phyloP scores from a whole-genome alignment of 2,888 invertebrate genomes.

The Drepanosiphum platanoidis region DNA sequence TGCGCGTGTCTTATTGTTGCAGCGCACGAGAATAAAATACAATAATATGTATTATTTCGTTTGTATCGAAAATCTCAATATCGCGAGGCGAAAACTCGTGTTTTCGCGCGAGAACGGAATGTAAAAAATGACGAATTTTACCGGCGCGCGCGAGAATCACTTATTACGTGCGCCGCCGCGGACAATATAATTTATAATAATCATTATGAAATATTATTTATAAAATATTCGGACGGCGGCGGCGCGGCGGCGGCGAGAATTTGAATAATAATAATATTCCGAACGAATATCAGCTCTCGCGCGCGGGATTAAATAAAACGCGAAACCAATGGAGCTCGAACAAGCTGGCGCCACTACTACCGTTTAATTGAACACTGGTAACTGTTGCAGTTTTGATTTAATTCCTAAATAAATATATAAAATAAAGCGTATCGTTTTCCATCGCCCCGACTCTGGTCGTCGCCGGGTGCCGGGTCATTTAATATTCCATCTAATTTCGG shows the following conservation, averaged over 20 bases:
- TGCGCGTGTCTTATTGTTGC: too few relatives aligned
- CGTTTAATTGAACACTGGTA: constrained; percentile 26
- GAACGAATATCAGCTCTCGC: neutral
- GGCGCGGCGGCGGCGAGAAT: neutral
- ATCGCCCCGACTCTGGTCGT: neutral
- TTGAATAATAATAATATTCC: constrained; percentile 21
- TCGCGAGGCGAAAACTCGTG: too few relatives aligned
- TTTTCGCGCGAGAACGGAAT: too few relatives aligned
- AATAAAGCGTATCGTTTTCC: neutral
- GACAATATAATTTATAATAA: neutral
- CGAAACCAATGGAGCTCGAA: constrained; percentile 29
- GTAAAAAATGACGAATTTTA: too few relatives aligned
- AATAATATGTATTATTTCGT: too few relatives aligned
- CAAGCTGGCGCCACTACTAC: constrained; percentile 37
- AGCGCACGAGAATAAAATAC: too few relatives aligned
- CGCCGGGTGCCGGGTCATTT: neutral
- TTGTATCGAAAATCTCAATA: too few relatives aligned
- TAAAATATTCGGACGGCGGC: neutral
- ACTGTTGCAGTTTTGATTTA: constrained; percentile 11
- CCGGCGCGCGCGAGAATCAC: too few relatives aligned
- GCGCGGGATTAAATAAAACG: constrained; percentile 6
- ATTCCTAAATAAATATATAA: neutral
- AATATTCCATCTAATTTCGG: neutral
- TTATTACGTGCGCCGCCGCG: too few relatives aligned
- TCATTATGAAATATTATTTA: neutral